Evolutionary conservation across 2,888 invertebrate species (phyloP), one percentile per base, ranked within the genome.

Genomic region (Drosophila subsilvestris): DNA sequence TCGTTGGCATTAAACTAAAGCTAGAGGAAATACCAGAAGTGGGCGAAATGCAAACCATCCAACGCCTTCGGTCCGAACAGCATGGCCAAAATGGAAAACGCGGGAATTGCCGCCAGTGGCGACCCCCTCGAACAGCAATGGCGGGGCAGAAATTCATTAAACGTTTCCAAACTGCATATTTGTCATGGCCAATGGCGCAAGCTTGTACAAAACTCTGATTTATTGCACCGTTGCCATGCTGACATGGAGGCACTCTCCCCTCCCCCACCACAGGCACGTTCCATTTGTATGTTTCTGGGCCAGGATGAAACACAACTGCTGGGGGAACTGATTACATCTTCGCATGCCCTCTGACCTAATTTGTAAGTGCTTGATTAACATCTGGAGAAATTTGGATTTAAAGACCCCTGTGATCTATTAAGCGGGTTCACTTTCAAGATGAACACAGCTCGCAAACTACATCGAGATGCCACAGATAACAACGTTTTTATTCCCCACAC

Each of bases 101-200:
- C 32, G 32, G 10, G 12, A 32, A 12, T 12, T 4, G 14, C n/a
- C n/a, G n/a, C n/a, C n/a, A n/a, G n/a, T n/a, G n/a, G n/a, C n/a
- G n/a, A n/a, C n/a, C n/a, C n/a, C n/a, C n/a, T n/a, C n/a, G 56
- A 60, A 65, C 74, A 78, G 61, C 73, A 37, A 78, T 68, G 72
- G 63, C 63, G 68, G 58, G 54, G n/a, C 50, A 68, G 73, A 73
- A 80, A 84, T 83, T 73, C 76, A 68, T 78, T 72, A 74, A 76
- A 78, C 74, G 76, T 73, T 80, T 76, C 27, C 82, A 73, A 76
- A 70, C 67, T 67, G 74, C 78, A 80, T 69, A 86, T 80, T 84
- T 79, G 74, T 69, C 53, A 44, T 65, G 48, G 29, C 32, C 50
- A 9, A 12, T 37, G 10, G 18, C 44, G 29, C 18, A 45, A 18